These are phyloP conservation scores for Chelidonichthys spinosus DNA, from an alignment of 2,797 vertebrate species.

Conservation along the genomic window DNA sequence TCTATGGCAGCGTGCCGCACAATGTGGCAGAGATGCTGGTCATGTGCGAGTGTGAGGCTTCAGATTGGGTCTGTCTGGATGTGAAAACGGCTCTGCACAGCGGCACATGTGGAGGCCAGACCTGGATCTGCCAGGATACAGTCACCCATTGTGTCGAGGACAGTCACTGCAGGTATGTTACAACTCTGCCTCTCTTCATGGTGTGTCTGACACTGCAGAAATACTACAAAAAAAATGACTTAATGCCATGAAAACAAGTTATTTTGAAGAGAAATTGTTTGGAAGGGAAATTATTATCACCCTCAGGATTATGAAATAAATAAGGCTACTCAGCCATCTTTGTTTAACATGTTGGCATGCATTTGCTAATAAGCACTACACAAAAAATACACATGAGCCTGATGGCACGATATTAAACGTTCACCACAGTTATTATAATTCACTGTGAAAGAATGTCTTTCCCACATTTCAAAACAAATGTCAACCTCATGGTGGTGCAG, in stretches of 20 bases:
- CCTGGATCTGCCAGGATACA: constrained; percentile 66
- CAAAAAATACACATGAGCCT: no score
- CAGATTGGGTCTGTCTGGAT: constrained; percentile 85
- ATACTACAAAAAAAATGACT: no score
- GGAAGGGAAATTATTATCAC: neutral
- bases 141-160: constrained; percentile 61
- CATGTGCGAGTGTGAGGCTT: constrained; percentile 87
- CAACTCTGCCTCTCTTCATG: neutral
- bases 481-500: neutral
- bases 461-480: neutral
- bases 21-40: constrained; percentile 87
- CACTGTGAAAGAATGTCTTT: neutral
- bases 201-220: neutral
- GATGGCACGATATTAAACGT: no score
- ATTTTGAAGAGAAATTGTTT: neutral
- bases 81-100: constrained; percentile 86
- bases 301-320: neutral
- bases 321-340: neutral
- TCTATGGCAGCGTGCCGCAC: constrained; percentile 86
- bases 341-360: no score
- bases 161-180: constrained; percentile 68
- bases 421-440: constrained; percentile 1
- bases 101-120: constrained; percentile 78
- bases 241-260: no score
- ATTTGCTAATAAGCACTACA: no score